phyloP scores from a whole-genome alignment of 53 echinoderm and acorn worm genomes.

The Henricia sp. region DNA sequence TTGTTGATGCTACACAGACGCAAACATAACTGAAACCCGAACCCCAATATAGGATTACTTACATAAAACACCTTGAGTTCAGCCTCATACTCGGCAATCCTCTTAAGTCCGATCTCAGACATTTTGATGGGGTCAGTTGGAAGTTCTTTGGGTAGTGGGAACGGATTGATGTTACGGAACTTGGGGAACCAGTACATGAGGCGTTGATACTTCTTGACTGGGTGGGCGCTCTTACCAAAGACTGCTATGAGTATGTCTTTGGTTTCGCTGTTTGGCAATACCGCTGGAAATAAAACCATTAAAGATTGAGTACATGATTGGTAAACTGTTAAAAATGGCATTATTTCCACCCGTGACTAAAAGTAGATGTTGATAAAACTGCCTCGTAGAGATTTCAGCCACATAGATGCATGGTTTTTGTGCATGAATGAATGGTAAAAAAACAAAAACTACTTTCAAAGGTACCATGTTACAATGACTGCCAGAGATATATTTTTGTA shows the following conservation, averaged over 20 bases:
- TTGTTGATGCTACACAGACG: too few relatives aligned
- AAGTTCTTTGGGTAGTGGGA: conserved; percentile 90
- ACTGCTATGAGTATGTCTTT: conserved; percentile 78
- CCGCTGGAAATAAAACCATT: conserved; percentile 67
- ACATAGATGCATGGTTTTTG: too few relatives aligned
- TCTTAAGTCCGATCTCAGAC: conserved; percentile 86
- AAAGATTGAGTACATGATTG: too few relatives aligned
- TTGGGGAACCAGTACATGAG: conserved; percentile 99
- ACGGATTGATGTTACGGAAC: conserved; percentile 96
- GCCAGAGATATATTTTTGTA: too few relatives aligned
- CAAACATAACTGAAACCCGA: too few relatives aligned
- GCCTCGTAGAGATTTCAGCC: too few relatives aligned
- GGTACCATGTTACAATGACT: too few relatives aligned
- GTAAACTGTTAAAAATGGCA: too few relatives aligned
- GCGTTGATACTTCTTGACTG: conserved; percentile 96
- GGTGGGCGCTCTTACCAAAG: conserved; percentile 88
- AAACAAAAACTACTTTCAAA: too few relatives aligned
- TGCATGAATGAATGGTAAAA: too few relatives aligned
- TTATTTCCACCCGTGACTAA: too few relatives aligned
- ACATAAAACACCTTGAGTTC: conserved; percentile 78
- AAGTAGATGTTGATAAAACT: too few relatives aligned
- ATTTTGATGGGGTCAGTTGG: conserved; percentile 80
- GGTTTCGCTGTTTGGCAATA: conserved; percentile 93
- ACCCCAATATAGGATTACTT: neutral
- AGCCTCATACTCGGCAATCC: conserved; percentile 96